phyloP scores from a whole-genome alignment of 1,140 invertebrate species.

The Magallana angulata region DNA sequence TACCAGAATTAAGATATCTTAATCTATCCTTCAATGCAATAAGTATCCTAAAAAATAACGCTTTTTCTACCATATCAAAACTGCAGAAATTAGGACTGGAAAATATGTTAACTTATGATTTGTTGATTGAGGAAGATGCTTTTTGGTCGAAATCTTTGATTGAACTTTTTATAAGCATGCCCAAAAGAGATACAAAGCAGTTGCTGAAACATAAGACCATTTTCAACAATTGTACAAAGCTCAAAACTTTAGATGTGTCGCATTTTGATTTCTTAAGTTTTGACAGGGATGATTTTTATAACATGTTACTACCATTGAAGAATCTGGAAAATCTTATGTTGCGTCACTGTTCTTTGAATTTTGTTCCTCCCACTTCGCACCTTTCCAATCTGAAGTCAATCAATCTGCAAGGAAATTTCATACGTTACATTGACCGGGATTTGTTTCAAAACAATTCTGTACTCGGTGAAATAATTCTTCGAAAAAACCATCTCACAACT shows the following conservation, averaged over 20 bases:
- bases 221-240: not conserved
- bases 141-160: not conserved
- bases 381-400: not conserved
- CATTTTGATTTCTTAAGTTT: not conserved
- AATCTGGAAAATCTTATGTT: not conserved
- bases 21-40: not conserved
- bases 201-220: not conserved
- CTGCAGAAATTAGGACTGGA: not conserved
- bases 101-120: conserved; percentile 3
- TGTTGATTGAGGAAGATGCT: not conserved
- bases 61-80: not conserved
- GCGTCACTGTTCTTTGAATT: not conserved
- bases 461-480: not conserved
- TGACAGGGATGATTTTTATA: not conserved
- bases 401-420: not conserved
- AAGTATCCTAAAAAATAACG: not conserved
- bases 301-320: not conserved
- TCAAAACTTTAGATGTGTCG: not conserved
- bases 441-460: not conserved
- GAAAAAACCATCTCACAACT: not conserved
- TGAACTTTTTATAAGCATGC: not conserved
- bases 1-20: not conserved
- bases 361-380: not conserved
- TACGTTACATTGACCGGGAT: not conserved
- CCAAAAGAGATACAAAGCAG: not conserved